These are phyloP conservation scores for Corythornis madagascariensis DNA, from an alignment of 2,113 vertebrate species.

Conservation along the genomic window DNA sequence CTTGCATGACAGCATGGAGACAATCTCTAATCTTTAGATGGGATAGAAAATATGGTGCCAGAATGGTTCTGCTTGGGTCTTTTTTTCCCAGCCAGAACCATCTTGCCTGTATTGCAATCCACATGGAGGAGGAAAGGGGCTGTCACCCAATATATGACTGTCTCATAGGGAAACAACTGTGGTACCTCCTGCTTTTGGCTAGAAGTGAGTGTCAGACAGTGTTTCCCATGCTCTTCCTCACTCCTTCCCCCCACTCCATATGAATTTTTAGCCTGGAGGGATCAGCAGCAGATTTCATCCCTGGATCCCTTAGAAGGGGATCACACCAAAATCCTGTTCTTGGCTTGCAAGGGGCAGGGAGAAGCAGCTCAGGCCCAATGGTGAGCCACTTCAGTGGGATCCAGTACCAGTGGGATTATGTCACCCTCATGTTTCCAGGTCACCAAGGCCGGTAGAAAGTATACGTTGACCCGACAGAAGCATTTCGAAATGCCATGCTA, in stretches of 20 bases:
- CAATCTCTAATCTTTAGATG: background rate
- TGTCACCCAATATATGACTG: background rate
- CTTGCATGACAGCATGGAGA: background rate
- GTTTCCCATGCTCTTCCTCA: background rate
- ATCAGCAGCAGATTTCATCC: background rate
- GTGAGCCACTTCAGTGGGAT: conserved; percentile 51
- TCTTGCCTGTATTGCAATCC: background rate
- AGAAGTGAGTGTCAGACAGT: background rate
- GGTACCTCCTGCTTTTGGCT: background rate
- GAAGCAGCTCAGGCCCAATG: conserved; percentile 39
- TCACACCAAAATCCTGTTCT: background rate
- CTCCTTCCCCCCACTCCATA: background rate
- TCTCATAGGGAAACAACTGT: background rate
- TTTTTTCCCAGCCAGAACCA: background rate
- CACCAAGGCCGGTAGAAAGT: conserved; percentile 13
- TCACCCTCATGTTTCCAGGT: background rate
- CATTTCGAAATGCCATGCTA: background rate
- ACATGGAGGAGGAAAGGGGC: background rate
- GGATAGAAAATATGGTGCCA: background rate
- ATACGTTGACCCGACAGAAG: background rate
- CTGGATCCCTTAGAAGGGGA: conserved; percentile 15
- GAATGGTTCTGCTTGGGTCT: background rate
- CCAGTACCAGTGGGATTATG: background rate
- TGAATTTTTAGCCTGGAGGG: background rate
- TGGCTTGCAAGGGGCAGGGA: background rate